phyloP scores from a whole-genome alignment of 2,113 vertebrate genomes.

The Martes martes region DNA sequence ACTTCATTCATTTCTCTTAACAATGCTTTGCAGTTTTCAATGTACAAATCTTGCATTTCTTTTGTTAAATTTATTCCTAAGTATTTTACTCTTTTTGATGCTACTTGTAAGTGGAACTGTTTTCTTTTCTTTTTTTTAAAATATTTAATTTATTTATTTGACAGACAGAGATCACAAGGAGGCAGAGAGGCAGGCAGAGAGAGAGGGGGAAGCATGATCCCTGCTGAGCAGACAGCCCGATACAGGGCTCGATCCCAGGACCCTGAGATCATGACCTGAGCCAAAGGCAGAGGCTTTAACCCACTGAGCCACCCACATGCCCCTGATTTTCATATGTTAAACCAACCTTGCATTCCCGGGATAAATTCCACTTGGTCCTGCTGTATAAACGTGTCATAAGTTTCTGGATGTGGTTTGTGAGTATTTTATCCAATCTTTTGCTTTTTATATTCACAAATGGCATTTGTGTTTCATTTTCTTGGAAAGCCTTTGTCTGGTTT shows the following conservation, averaged over 20 bases:
- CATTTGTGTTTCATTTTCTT: background rate
- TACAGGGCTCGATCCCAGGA: too few species aligned
- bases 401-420: background rate
- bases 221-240: too few species aligned
- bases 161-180: too few species aligned
- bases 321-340: background rate
- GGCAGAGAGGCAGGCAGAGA: too few species aligned
- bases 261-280: too few species aligned
- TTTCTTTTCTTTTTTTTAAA: background rate
- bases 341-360: background rate
- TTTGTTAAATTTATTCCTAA: background rate
- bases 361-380: background rate
- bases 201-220: too few species aligned
- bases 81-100: background rate
- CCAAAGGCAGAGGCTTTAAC: too few species aligned
- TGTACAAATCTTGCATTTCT: background rate
- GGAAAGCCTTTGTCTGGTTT: background rate
- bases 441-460: background rate
- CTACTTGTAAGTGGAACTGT: background rate
- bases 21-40: background rate
- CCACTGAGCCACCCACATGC: too few species aligned
- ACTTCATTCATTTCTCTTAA: background rate
- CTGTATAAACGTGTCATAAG: background rate
- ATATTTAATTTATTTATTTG: too few species aligned
- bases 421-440: background rate